A percentile compares a stretch with the other conserved stretches of the same genome.
phyloP scores from a whole-genome alignment of 2,113 vertebrate genomes.

The Mesitornis unicolor region DNA sequence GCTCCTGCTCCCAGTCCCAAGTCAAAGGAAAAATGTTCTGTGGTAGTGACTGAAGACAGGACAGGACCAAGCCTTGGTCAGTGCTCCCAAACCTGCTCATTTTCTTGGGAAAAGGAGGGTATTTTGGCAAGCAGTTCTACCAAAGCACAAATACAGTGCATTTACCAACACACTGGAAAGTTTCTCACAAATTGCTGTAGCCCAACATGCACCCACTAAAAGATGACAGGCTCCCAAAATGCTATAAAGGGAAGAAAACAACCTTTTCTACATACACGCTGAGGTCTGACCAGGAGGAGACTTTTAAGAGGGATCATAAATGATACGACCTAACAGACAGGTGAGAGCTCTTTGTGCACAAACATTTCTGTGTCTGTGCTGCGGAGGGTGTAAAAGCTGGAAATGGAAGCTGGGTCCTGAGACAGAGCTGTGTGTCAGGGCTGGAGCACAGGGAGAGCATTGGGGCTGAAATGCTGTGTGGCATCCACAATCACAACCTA shows the following conservation, averaged over 20 bases:
- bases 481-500: background rate
- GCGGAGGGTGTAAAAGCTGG: background rate
- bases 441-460: background rate
- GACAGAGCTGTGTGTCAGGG: background rate
- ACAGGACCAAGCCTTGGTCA: background rate
- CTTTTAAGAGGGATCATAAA: background rate
- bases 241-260: background rate
- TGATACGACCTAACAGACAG: background rate
- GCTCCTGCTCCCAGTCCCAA: background rate
- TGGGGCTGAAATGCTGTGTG: rapidly evolving
- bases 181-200: background rate
- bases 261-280: background rate
- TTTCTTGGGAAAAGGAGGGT: background rate
- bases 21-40: background rate
- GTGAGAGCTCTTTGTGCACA: background rate
- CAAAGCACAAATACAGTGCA: background rate
- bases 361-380: background rate
- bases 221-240: background rate
- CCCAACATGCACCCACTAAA: background rate
- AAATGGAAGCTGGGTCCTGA: background rate
- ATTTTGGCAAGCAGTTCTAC: background rate
- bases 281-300: background rate
- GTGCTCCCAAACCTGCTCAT: background rate
- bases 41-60: background rate
- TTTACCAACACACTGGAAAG: background rate